Evolutionary conservation across 92 coral and sea anemone species (phyloP).

Genomic region (Phenganax marumi): DNA sequence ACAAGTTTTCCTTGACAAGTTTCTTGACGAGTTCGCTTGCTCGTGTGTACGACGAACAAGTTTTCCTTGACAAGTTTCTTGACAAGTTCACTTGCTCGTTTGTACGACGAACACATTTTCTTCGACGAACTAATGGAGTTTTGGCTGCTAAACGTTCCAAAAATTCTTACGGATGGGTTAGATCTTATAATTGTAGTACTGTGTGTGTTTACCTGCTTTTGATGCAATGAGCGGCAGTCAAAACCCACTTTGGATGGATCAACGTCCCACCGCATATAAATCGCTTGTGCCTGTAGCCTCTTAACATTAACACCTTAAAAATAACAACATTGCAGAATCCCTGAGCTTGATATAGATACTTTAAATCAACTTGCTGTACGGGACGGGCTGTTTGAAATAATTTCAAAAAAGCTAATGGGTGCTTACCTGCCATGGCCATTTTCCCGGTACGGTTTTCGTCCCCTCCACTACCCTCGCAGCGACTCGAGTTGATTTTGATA

Average conservation of each 20-base stretch:
- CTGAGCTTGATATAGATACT: neutral
- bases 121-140: too few relatives aligned
- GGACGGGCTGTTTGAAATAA: neutral
- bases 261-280: slow-evolving; percentile 42
- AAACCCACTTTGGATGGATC: slow-evolving; percentile 37
- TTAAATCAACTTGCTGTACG: neutral
- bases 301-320: slow-evolving; percentile 26
- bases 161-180: too few relatives aligned
- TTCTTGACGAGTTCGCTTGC: too few relatives aligned
- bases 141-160: too few relatives aligned
- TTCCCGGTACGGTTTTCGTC: slow-evolving; percentile 19
- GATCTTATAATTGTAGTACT: neutral
- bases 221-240: slow-evolving; percentile 41
- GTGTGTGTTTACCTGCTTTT: slow-evolving; percentile 22
- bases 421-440: slow-evolving; percentile 44
- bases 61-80: too few relatives aligned
- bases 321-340: neutral
- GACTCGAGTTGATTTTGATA: slow-evolving; percentile 33
- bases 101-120: too few relatives aligned
- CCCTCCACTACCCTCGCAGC: slow-evolving; percentile 37
- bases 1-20: too few relatives aligned
- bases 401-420: neutral
- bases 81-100: too few relatives aligned
- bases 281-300: slow-evolving; percentile 6
- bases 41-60: too few relatives aligned